phyloP scores from a whole-genome alignment of 1,140 invertebrate genomes.

The Probaryconus sp. region DNA sequence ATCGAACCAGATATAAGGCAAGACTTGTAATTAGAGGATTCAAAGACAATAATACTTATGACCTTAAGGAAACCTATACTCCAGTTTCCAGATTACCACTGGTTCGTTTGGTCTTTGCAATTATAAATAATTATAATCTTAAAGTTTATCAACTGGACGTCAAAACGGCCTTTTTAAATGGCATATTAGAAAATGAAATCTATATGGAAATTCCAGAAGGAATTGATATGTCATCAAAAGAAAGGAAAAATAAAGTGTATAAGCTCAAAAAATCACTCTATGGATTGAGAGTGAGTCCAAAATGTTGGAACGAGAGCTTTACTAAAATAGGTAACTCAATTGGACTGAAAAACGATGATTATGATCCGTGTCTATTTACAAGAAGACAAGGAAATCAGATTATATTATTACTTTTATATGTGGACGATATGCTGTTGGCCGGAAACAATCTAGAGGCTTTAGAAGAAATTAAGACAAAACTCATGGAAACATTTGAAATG shows the following conservation, averaged over 20 bases:
- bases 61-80: constrained; percentile 61
- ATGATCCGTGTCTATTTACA: constrained; percentile 21
- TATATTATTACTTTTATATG: constrained; percentile 1
- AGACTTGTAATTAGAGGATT: constrained; percentile 11
- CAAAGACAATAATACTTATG: constrained; percentile 33
- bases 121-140: constrained; percentile 33
- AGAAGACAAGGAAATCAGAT: background rate
- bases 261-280: constrained; percentile 63
- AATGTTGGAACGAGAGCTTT: constrained; percentile 27
- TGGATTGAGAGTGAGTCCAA: constrained; percentile 66
- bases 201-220: too few species aligned
- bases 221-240: background rate
- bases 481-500: constrained; percentile 39
- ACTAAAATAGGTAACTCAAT: constrained; percentile 4
- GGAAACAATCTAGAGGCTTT: constrained; percentile 7
- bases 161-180: constrained; percentile 71
- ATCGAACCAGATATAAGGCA: constrained; percentile 1
- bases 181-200: constrained; percentile 66
- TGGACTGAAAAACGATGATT: constrained; percentile 2
- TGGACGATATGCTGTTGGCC: background rate
- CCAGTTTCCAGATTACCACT: constrained; percentile 42
- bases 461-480: constrained; percentile 16
- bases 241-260: constrained; percentile 29
- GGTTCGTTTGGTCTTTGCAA: constrained; percentile 30
- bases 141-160: constrained; percentile 70